Evolutionary conservation across 2,113 vertebrate species (phyloP), one percentile per base, ranked within the genome.

Genomic region (Heptranchias perlo): DNA sequence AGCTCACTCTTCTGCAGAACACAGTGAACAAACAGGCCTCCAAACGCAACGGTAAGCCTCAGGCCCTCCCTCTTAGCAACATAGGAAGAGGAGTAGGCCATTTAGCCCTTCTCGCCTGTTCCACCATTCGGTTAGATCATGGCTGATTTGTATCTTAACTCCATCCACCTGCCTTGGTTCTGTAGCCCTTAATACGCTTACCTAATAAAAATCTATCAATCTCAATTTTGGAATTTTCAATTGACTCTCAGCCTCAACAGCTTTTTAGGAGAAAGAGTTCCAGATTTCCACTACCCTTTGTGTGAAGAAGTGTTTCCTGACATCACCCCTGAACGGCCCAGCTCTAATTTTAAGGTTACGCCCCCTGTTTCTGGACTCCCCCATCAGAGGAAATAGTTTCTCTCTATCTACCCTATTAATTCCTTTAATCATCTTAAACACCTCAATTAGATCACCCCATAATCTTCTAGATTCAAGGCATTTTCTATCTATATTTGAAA

Each of bases 1-100:
- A 98, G 96, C 98, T 99, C 14, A 97, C 97, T 14, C 16, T 98
- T 54, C 97, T 99, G n/a, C 98, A 98, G 96, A 97, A 96, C 96
- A 96, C 54, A 4, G 96, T 97, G 10, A 96, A 96, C 65, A 98
- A 96, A 89, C 97, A 96, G 25, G 96, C 96, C 0, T 54, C 96
- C 95, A 98, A 97, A 96, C 96, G 0, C 96, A 98, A 98, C 0
- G 98, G 98, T 98, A 97, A 96, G 54, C 49, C 54, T 93, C 58
- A 87, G 21, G 25, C 84, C 84, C 6, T 69, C 67, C 28, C 31
- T 35, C 10, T 69, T 73, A 35, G 69, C 3, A 67, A 4, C 2
- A 25, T 67, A 67, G 65, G 69, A 73, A 21, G 2, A 64, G 62
- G 31, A 31, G 58, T 4, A 52, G 44, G 84, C 31, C 31, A 61